Evolutionary conservation across 92 coral and sea anemone genomes (phyloP), one percentile per base, ranked within the genome.

Genomic region (Palythoa grandiflora): DNA sequence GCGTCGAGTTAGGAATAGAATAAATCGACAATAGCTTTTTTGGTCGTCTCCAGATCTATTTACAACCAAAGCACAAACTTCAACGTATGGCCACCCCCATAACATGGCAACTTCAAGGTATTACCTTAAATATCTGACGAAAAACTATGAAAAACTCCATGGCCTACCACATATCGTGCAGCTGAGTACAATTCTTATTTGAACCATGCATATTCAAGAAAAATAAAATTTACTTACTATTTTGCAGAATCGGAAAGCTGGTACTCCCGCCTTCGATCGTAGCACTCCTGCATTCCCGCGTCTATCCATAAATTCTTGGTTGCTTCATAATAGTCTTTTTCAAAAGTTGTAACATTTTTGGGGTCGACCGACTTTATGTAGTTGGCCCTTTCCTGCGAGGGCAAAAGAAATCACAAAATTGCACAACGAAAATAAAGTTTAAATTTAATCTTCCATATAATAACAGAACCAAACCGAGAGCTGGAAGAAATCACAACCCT

Each of bases 201-300:
- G 86, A 81, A 57, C 9, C 75, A 81, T 81, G 86, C 74, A 81
- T 65, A 81, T 63, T 28, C 40, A 53, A 81, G 16, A 55, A 86
- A 66, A 68, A 88, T 76, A 35, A 39, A 72, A 78, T 57, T 38
- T 55, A 91, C 98, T 97, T 77, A 97, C 99, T 97, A 97, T 93
- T 97, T 97, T 75, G 98, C 98, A 35, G 99, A 97, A 75, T 97
- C 99, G 89, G 98, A 95, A 8, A 97, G 96, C 77, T 97, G 99
- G 72, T 95, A 97, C 37, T 97, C 99, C 83, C 99, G 83, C 83
- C 99, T 91, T 68, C 99, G 91, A 73, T 97, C 99, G 73, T 97
- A 97, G 68, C 99, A 97, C 87, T 95, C 99, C 66, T 95, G 95
- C 90, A 97, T 94, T 51, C 99, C 99, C 10, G 92, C 94, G 60